Evolutionary conservation across 1,140 invertebrate species (phyloP), one percentile per base, ranked within the genome.

Genomic region (Leptopilina boulardi): DNA sequence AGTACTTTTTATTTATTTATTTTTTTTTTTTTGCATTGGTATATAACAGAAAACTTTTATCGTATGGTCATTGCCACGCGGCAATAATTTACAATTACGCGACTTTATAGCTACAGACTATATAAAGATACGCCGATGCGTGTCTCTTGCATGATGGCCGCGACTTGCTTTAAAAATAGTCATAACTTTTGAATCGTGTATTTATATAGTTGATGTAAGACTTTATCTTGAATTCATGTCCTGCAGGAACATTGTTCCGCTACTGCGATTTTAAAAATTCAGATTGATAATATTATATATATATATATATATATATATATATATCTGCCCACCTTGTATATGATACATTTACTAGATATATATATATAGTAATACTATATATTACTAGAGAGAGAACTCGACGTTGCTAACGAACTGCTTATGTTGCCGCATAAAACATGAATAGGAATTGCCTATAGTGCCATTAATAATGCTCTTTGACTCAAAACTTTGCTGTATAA

Each of bases 81-180:
- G 86, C 80, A 84, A 88, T 89, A 88, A 88, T 88, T 89, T 83
- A 86, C 87, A 89, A 88, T 89, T 89, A 89, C 87, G 86, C 82
- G 78, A 79, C 83, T 88, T 88, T 88, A 88, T 85, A 82, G 79
- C 78, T 4, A n/a, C 5, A 79, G 79, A 83, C 87, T 81, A 88
- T n/a, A n/a, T 89, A 89, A 89, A 89, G 85, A 88, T 88, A 88
- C 85, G 82, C 76, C n/a, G 75, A 84, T 85, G 83, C 84, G 87
- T 88, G 87, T 84, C 83, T 84, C 82, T 87, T 84, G 80, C 85
- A 75, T 82, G 81, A 87, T 86, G 85, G 82, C 83, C 79, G 84
- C 79, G 84, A 87, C 81, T 82, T 70, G 77, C 56, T 80, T 83
- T 82, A 84, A 38, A 38, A 88, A 83, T 77, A 78, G 71, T 87